A percentile compares a stretch with the other conserved stretches of the same genome.
Conservation (phyloP, 2,797 vertebrate genomes). For the Etheostoma perlongum region DNA sequence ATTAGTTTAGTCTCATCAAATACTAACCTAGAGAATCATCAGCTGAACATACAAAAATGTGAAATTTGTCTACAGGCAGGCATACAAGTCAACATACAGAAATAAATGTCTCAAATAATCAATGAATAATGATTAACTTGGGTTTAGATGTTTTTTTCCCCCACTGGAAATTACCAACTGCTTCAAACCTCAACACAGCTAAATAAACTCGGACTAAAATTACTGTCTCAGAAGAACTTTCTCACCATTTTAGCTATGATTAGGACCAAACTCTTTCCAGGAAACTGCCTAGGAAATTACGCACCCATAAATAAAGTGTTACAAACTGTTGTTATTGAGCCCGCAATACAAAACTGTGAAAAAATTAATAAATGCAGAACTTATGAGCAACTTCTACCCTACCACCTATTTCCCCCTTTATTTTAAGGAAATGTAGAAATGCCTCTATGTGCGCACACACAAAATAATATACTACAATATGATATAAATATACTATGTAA, state of each 20-base stretch:
- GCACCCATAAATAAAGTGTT: not conserved
- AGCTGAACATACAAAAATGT: not conserved
- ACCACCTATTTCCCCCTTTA: conserved; percentile 34
- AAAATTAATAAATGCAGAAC: conserved; percentile 50
- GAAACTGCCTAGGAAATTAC: not conserved
- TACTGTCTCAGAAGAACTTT: not conserved
- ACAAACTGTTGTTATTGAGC: not conserved
- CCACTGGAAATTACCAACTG: not conserved
- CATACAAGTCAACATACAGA: not conserved
- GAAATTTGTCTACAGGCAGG: not conserved
- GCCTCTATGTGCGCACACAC: conserved; percentile 8
- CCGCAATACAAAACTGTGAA: not conserved
- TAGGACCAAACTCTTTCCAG: not conserved
- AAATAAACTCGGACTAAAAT: not conserved
- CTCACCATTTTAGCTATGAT: not conserved
- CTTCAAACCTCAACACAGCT: not conserved
- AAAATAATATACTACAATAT: too few relatives aligned
- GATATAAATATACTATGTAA: not conserved
- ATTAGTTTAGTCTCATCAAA: too few relatives aligned
- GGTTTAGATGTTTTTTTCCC: not conserved
- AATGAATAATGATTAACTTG: not conserved
- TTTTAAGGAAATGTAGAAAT: conserved; percentile 66
- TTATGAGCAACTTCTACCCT: conserved; percentile 55
- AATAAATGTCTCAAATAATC: not conserved
- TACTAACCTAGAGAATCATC: not conserved